phyloP scores from a whole-genome alignment of 2,113 vertebrate species.

The Prochilodus magdalenae region DNA sequence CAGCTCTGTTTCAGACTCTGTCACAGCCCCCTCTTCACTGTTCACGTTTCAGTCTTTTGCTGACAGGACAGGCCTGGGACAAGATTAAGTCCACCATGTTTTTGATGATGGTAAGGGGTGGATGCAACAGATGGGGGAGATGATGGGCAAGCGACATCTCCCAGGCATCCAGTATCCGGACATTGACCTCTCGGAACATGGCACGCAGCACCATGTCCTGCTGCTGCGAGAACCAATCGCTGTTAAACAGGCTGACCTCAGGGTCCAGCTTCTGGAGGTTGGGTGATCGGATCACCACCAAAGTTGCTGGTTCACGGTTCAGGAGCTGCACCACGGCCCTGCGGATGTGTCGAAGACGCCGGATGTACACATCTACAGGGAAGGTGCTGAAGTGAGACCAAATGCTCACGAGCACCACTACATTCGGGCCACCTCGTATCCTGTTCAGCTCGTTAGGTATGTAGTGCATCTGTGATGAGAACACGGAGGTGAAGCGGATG shows the following conservation, averaged over 20 bases:
- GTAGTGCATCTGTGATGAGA: constrained; percentile 87
- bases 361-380: too few species aligned
- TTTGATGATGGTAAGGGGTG: constrained; percentile 85
- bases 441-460: constrained; percentile 89
- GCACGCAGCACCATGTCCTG: constrained; percentile 86
- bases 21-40: too few species aligned
- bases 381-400: too few species aligned
- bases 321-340: constrained; percentile 83
- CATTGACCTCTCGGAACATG: constrained; percentile 94
- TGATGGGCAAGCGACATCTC: constrained; percentile 92
- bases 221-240: constrained; percentile 95
- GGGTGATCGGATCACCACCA: constrained; percentile 85
- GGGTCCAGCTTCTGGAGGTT: constrained; percentile 89
- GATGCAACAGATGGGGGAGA: constrained; percentile 90
- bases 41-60: neutral
- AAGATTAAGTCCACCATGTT: constrained; percentile 90
- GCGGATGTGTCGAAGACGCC: too few species aligned
- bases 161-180: constrained; percentile 98
- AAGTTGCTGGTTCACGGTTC: constrained; percentile 87
- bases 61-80: constrained; percentile 84
- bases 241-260: constrained; percentile 93
- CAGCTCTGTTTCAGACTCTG: too few species aligned
- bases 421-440: constrained; percentile 90
- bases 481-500: constrained; percentile 90
- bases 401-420: too few species aligned